phyloP scores from a whole-genome alignment of 2,797 vertebrate species.

The Bovichtus variegatus region DNA sequence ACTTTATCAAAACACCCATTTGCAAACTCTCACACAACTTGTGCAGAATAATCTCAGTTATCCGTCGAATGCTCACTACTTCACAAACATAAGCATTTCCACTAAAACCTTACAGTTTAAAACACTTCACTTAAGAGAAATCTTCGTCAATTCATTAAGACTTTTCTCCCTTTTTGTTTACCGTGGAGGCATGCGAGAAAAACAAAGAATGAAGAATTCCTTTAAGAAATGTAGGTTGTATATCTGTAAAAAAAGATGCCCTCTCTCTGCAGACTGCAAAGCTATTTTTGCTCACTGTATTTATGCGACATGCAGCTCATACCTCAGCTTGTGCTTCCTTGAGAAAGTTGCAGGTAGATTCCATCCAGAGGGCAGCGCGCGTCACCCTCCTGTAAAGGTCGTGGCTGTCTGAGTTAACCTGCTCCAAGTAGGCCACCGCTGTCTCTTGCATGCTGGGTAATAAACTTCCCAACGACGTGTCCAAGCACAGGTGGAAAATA shows the following conservation, averaged over 20 bases:
- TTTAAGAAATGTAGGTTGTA: not conserved
- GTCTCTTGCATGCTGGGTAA: constrained; percentile 91
- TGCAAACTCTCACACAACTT: no score
- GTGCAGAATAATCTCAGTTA: no score
- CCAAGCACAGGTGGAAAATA: constrained; percentile 91
- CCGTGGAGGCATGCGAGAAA: no score
- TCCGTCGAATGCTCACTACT: no score
- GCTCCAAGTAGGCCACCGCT: constrained; percentile 93
- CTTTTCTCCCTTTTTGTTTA: no score
- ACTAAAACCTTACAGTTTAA: no score
- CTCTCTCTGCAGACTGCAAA: not conserved
- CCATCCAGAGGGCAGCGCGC: constrained; percentile 87
- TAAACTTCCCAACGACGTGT: constrained; percentile 87
- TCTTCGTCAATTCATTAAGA: no score
- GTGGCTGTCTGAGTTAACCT: constrained; percentile 91
- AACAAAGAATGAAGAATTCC: no score
- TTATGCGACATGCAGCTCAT: constrained; percentile 24
- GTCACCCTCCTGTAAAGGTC: constrained; percentile 88
- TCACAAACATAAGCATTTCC: no score
- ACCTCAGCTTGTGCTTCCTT: constrained; percentile 90
- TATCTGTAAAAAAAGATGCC: not conserved
- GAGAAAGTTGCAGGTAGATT: constrained; percentile 92
- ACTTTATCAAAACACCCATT: no score
- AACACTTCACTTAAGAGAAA: no score
- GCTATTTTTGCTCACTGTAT: not conserved